Evolutionary conservation across 1,140 invertebrate genomes (phyloP), one percentile per base, ranked within the genome.

Genomic region (Pseudobourletiella spinata): DNA sequence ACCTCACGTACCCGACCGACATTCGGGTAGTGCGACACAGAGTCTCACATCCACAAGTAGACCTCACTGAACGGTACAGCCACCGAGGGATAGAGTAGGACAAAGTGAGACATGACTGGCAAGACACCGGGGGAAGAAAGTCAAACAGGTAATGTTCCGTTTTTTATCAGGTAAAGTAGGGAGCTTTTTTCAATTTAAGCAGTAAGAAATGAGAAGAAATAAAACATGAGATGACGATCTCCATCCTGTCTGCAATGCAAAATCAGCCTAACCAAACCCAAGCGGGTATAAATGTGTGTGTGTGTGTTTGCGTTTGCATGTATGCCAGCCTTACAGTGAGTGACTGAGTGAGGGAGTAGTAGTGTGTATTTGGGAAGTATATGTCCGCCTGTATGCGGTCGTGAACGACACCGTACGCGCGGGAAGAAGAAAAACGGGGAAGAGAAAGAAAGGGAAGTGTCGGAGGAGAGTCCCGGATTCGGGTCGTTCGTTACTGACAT

Each of bases 401-500:
- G 6, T 4, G 25, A 54, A 15, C 28, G 50, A 54, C 20, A 48
- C 14, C 14, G 22, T n/a, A 48, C 6, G 46, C 14, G 46, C 8
- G 20, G 46, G 46, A 48, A 28, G 28, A 54, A 28, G 50, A 55
- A 32, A 55, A 20, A 55, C 11, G 22, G 22, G 20, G 52, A 35
- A 35, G 18, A 35, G 22, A 55, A 55, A 55, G 52, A 35, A 55
- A 43, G 59, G 51, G 39, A 54, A 55, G 26, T 32, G 59, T 44
- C 46, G 59, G 42, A 61, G 44, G 59, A n/a, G n/a, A 55, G 59
- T 51, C 59, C 18, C 39, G 44, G 42, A 56, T 56, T 57, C 54
- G 46, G 60, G 52, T 56, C 54, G 42, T 56, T 62, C 43, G 52
- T 56, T 62, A 57, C 60, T 62, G 60, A 62, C 60, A 62, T 57